Percentiles rank a stretch among this genome's conserved stretches.
Conservation (phyloP, 2,888 invertebrate species). For the Rhaphigaster nebulosa region DNA sequence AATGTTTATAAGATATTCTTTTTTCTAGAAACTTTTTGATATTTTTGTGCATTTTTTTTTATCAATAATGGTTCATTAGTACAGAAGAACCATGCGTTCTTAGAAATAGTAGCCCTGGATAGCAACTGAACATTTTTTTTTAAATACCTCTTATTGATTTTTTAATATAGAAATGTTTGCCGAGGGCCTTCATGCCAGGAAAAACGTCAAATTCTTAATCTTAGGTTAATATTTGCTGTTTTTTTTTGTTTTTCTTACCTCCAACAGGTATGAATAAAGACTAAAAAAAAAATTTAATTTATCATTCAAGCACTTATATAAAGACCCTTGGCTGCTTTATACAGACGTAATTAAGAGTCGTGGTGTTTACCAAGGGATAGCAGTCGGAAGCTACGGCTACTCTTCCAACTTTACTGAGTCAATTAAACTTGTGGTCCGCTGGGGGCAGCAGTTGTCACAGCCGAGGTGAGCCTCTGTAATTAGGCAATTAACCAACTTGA, state of each 20-base stretch:
- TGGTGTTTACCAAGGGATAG: not conserved
- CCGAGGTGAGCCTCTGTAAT: not conserved
- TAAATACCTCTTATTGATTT: no score
- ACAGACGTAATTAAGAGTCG: not conserved
- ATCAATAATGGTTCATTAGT: no score
- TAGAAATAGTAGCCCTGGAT: no score
- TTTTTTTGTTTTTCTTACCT: not conserved
- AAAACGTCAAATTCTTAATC: no score
- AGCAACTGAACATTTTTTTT: no score
- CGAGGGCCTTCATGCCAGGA: no score
- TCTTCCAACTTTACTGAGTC: conserved; percentile 15
- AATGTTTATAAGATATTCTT: no score
- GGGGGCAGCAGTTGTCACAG: conserved; percentile 23
- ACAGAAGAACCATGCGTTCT: no score
- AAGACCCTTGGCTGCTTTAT: not conserved
- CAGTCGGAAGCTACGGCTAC: not conserved
- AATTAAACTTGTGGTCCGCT: conserved; percentile 21
- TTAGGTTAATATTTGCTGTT: not conserved
- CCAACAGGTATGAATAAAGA: not conserved
- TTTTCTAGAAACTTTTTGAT: no score
- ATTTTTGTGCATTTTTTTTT: no score
- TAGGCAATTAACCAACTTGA: not conserved
- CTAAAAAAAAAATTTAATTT: not conserved
- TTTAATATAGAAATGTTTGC: no score
- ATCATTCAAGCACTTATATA: not conserved